Base-by-base conservation (phyloP, 2,113 vertebrate species). In the Lamprotornis superbus region DNA sequence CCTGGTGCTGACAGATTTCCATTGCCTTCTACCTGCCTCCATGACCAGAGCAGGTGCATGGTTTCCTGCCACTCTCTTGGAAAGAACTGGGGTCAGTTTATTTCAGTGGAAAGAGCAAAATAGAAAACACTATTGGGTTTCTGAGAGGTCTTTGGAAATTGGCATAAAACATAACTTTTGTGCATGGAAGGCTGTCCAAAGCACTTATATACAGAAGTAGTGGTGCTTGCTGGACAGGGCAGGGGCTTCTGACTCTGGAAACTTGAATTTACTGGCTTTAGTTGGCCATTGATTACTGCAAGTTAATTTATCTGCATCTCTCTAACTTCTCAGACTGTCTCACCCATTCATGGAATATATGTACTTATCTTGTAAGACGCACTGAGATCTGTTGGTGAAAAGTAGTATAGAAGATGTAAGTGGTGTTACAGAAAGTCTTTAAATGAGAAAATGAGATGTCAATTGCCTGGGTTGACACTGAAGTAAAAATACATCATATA, bases 1-100 rank as follows among this genome's bases (percentile, higher is more conserved):
- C 52, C 68, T 74, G 53, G 44, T 89, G 86, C 69, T 93, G 93
- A 93, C 52, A 90, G 93, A 75, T 87, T 74, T 56, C 76, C 30
- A 12, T 25, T 83, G 74, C 78, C 50, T 93, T 80, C 5, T 16
- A 16, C 8, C 40, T 94, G 35, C 37, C 31, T 52, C 19, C 0
- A 0, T 30, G 44, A 57, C 24, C 24, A 49, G 79, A 81, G 71
- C 37, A 76, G 7, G 0, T 52, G 53, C 25, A 53, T 68, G 69
- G 49, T 77, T 83, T 92, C 68, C 83, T 89, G 46, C 39, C 3
- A 4, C 61, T 86, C 33, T 2, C 46, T 63, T 52, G 47, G 47
- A 37, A 88, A 64, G 55, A 78, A 18, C 47, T 31, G 31, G 19
- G 10, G 2, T 80, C 49, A 9, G 5, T 35, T 90, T 70, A 47